Conservation (phyloP, 2,113 vertebrate genomes). For the Psittacula cyanocephala region DNA sequence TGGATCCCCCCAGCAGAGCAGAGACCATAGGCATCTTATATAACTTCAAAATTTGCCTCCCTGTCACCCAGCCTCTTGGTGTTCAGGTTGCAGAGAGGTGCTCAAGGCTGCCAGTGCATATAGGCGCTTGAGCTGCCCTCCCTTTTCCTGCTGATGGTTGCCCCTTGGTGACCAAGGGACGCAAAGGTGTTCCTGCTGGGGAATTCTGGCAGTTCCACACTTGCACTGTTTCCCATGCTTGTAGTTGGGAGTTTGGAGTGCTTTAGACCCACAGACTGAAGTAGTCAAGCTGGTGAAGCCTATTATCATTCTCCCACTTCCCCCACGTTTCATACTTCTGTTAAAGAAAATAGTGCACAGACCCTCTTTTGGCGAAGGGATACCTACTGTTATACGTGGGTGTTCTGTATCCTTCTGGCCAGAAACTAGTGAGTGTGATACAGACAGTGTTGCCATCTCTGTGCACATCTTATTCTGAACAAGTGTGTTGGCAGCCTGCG, state of each 20-base stretch:
- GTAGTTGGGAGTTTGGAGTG: neutral
- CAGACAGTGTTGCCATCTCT: neutral
- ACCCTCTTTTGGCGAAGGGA: neutral
- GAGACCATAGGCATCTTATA: neutral
- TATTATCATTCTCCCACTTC: neutral
- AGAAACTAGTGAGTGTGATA: neutral
- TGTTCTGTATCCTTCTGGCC: neutral
- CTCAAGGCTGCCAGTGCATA: neutral
- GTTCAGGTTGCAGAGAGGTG: neutral
- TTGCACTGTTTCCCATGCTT: neutral
- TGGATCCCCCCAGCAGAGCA: neutral
- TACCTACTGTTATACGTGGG: fast-evolving
- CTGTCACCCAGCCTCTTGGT: neutral
- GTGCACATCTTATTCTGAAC: neutral
- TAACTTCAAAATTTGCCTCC: neutral
- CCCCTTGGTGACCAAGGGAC: neutral
- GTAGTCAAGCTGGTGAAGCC: neutral
- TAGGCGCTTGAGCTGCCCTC: neutral
- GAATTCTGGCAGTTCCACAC: neutral
- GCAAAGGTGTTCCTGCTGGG: neutral
- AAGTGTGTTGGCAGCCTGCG: neutral
- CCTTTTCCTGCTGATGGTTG: fast-evolving
- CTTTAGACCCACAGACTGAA: neutral
- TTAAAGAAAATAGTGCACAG: fast-evolving
- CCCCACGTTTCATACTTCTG: neutral